A percentile compares a stretch with the other conserved stretches of the same genome.
Conservation (phyloP, 2,888 invertebrate species). For the Lasioglossum morio region DNA sequence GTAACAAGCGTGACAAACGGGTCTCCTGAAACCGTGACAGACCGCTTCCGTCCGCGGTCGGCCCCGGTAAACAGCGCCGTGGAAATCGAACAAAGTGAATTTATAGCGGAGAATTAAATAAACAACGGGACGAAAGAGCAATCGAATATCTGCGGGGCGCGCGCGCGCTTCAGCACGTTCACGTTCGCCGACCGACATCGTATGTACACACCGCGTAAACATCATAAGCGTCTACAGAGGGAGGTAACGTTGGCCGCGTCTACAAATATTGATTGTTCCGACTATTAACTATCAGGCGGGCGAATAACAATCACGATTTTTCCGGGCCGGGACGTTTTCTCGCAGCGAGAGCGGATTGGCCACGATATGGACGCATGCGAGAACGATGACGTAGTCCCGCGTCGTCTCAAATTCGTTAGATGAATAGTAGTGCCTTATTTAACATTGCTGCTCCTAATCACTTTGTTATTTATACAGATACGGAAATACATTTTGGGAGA, state of each 20-base stretch:
- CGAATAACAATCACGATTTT: conserved; percentile 55
- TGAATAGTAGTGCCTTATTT: no score
- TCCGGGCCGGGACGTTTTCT: not conserved
- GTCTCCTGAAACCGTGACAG: conserved; percentile 4
- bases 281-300: conserved; percentile 33
- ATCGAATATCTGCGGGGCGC: conserved; percentile 37
- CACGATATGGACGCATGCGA: not conserved
- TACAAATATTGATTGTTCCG: conserved; percentile 60
- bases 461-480: no score
- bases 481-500: not conserved
- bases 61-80: not conserved
- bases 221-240: conserved; percentile 43
- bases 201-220: conserved; percentile 44
- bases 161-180: not conserved
- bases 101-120: conserved; percentile 37
- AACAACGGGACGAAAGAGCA: conserved; percentile 42
- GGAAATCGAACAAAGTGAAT: conserved; percentile 13
- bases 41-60: not conserved
- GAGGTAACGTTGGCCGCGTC: conserved; percentile 39
- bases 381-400: not conserved
- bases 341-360: not conserved
- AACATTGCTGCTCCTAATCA: no score
- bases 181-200: conserved; percentile 40
- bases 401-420: not conserved
- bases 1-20: not conserved